Evolutionary conservation across 2,113 vertebrate species (phyloP).

Genomic region (Aspidoscelis tigris): DNA sequence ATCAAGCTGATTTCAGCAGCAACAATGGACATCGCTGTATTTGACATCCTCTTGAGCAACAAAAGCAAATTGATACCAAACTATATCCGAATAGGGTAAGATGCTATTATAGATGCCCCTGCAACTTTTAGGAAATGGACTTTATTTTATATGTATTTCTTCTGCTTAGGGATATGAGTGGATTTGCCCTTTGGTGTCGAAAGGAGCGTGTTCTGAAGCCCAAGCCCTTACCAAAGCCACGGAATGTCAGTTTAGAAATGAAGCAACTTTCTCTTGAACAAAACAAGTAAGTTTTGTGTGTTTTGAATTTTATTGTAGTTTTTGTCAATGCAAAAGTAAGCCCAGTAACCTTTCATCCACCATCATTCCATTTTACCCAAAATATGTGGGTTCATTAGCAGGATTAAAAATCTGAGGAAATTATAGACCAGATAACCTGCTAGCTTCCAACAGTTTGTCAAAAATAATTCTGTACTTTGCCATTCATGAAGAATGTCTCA

Average conservation of each 20-base stretch:
- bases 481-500: no score
- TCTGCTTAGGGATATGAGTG: slow-evolving; percentile 75
- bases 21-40: slow-evolving; percentile 75
- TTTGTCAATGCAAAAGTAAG: background rate
- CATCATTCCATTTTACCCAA: background rate
- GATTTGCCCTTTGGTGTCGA: slow-evolving; percentile 87
- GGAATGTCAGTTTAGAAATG: slow-evolving; percentile 75
- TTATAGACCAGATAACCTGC: background rate
- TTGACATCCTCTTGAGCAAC: slow-evolving; percentile 82
- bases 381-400: background rate
- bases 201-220: slow-evolving; percentile 75
- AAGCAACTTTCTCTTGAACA: slow-evolving; percentile 76
- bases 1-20: slow-evolving; percentile 74
- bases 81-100: slow-evolving; percentile 86
- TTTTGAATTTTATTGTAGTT: background rate
- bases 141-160: background rate
- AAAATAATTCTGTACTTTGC: no score
- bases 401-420: background rate
- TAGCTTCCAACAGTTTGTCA: background rate
- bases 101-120: background rate
- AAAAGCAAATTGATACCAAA: slow-evolving; percentile 86
- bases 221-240: slow-evolving; percentile 77
- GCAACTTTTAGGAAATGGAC: background rate
- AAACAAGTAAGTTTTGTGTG: fast-evolving
- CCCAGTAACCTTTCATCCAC: background rate